Base-by-base conservation (phyloP, 2,113 vertebrate genomes). In the Poeciliopsis occidentalis region DNA sequence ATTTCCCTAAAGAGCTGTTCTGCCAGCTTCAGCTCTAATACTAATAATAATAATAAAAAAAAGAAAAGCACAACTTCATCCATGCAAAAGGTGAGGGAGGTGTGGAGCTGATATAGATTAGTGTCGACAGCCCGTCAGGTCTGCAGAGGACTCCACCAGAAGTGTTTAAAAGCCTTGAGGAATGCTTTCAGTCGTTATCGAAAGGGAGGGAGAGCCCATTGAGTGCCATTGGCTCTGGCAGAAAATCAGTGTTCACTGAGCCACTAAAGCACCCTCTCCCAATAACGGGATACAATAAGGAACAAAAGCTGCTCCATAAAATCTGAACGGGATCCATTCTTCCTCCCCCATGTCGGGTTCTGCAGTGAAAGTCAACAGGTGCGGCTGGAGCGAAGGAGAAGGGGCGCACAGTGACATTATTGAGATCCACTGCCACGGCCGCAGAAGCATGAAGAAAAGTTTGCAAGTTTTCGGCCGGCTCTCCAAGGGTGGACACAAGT, bases 201-300 rank as follows among this genome's bases (percentile, higher is more conserved):
- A 83, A 88, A 34, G 90, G 92, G 73, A 85, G 88, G 69, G 91
- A 86, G 86, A 89, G 79, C 64, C 91, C 92, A 95, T 95, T 96
- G 94, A 96, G 95, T 93, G 93, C 95, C 93, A 96, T 95, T 93
- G 92, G 90, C 93, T 91, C 92, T 95, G 96, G 95, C 96, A 97
- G 96, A 95, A 96, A 97, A 97, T 97, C 96, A 95, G 94, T 96
- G 94, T 92, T 94, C 91, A 95, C 80, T 89, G 92, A 96, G 95
- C 93, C 92, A 95, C 95, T 92, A 83, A 80, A 95, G 94, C 71
- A 92, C 89, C 91, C 82, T 79, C 67, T 51, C 29, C 66, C 27
- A 57, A 81, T 89, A 89, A 91, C 89, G 75, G 85, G 88, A 88
- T 79, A 91, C 89, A 93, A 92, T 86, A 81, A 80, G 87, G 86